Evolutionary conservation across 2,888 invertebrate species (phyloP).

Genomic region (Epinotia nisella): DNA sequence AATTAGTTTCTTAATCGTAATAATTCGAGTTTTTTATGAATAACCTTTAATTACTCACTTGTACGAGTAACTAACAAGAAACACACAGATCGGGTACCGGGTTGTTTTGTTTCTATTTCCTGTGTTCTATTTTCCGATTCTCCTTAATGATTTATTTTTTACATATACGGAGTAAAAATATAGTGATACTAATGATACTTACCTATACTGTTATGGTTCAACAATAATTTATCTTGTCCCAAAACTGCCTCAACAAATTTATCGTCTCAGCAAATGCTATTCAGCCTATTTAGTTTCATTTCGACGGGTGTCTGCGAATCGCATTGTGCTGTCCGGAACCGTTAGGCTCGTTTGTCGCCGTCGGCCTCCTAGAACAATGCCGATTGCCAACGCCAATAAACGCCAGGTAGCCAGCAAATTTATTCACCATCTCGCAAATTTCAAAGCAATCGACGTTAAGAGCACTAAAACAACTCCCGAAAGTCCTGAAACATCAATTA

Average conservation of each 20-base stretch:
- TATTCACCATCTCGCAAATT: conserved; percentile 30
- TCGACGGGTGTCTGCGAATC: conserved; percentile 17
- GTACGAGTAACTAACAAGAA: no score
- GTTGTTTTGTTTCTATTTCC: no score
- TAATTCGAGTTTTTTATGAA: not conserved
- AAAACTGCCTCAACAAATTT: conserved; percentile 24
- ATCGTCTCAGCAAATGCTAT: conserved; percentile 22
- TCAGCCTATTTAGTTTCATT: conserved; percentile 23
- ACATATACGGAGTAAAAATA: not conserved
- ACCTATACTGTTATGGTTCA: not conserved
- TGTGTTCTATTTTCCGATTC: not conserved
- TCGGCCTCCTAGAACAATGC: conserved; percentile 39
- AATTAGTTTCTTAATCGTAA: conserved; percentile 1
- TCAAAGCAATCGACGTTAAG: conserved; percentile 27
- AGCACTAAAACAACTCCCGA: conserved; percentile 13
- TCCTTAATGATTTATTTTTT: not conserved
- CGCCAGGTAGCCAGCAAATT: conserved; percentile 32
- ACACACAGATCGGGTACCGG: no score
- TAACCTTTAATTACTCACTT: not conserved
- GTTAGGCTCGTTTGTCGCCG: conserved; percentile 46
- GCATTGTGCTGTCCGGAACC: conserved; percentile 47
- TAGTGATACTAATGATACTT: no score
- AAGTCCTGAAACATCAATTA: conserved; percentile 20
- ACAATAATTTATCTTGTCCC: not conserved
- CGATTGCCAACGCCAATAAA: conserved; percentile 36